A percentile compares a stretch with the other conserved stretches of the same genome.
Conservation (phyloP, 2,113 vertebrate genomes). For the Scytalopus superciliaris region DNA sequence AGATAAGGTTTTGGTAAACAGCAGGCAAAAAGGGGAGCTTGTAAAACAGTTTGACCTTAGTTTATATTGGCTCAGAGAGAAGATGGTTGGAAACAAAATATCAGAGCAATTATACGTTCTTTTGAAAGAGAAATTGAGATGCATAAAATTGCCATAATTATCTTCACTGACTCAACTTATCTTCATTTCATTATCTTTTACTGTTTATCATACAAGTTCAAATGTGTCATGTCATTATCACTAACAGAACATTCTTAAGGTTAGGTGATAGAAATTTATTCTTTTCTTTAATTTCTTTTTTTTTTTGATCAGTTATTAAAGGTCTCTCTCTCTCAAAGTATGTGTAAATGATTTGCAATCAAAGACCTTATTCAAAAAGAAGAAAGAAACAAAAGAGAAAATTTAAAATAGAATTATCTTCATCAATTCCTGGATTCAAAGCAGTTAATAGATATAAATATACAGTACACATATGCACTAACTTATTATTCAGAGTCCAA, state of each 20-base stretch:
- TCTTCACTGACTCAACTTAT: background rate
- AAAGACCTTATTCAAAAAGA: background rate
- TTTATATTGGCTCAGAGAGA: background rate
- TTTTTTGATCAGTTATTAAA: background rate
- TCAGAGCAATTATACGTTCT: background rate
- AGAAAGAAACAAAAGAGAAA: background rate
- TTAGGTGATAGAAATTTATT: background rate
- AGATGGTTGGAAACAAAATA: constrained; percentile 12
- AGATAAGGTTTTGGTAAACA: background rate
- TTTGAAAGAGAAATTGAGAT: constrained; percentile 9
- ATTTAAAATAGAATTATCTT: background rate
- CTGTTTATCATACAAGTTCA: background rate
- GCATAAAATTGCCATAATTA: background rate
- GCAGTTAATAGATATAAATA: background rate
- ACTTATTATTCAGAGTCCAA: background rate
- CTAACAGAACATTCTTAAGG: background rate
- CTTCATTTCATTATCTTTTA: background rate
- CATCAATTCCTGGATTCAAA: background rate
- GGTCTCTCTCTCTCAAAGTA: background rate
- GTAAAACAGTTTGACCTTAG: background rate
- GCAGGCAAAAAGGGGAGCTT: background rate
- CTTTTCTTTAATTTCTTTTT: background rate
- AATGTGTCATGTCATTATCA: background rate
- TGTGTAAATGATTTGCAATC: background rate
- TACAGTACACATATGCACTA: background rate